Conservation (phyloP, 2,888 invertebrate genomes). For the Myopa tessellatipennis region DNA sequence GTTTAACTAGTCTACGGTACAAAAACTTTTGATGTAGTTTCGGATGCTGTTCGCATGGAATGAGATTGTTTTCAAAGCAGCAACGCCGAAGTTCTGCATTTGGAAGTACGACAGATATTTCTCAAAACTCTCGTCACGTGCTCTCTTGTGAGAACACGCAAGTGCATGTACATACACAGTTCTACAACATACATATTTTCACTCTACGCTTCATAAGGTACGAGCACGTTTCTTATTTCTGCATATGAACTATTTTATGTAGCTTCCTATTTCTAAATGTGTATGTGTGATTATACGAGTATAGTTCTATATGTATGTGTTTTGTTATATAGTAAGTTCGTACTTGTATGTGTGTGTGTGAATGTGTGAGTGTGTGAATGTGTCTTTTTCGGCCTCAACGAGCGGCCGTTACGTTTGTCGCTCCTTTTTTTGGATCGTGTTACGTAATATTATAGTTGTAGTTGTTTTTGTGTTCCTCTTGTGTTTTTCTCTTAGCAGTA, state of each 20-base stretch:
- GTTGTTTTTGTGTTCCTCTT: slow-evolving; percentile 37
- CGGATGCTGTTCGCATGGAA: too few relatives aligned
- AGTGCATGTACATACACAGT: too few relatives aligned
- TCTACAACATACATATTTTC: too few relatives aligned
- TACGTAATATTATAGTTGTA: not conserved
- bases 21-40: slow-evolving; percentile 10
- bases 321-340: not conserved
- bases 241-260: not conserved
- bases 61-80: too few relatives aligned
- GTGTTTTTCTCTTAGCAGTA: slow-evolving; percentile 39
- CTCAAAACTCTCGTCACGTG: too few relatives aligned
- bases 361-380: slow-evolving; percentile 36
- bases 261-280: not conserved
- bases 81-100: too few relatives aligned
- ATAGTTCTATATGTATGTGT: not conserved
- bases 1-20: slow-evolving; percentile 15
- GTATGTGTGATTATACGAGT: not conserved
- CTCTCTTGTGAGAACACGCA: too few relatives aligned
- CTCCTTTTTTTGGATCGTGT: not conserved
- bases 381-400: not conserved
- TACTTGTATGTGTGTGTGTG: slow-evolving; percentile 37
- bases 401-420: not conserved
- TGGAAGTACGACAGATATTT: not conserved
- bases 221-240: not conserved
- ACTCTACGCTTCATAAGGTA: too few relatives aligned